Evolutionary conservation across 2,888 invertebrate species (phyloP).

Genomic region (Tenthredo amoena): DNA sequence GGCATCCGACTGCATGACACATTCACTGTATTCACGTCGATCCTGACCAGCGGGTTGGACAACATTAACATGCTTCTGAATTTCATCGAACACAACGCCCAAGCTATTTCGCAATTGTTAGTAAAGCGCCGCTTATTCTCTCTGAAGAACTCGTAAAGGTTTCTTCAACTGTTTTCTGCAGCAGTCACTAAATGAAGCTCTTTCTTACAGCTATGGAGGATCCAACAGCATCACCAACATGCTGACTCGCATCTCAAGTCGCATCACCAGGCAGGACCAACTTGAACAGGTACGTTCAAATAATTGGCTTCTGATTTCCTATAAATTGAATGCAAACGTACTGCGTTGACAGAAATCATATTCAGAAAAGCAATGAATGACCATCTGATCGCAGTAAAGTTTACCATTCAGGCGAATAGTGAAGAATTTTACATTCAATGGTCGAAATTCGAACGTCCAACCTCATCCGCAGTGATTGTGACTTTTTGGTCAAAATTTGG

Average conservation of each 20-base stretch:
- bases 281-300: constrained; percentile 62
- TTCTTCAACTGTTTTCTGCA: not conserved
- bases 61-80: constrained; percentile 9
- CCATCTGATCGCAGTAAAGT: no score
- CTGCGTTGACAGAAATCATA: not conserved
- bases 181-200: not conserved
- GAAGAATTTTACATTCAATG: no score
- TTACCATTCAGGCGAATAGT: no score
- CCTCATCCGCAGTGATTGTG: no score
- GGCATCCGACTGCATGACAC: constrained; percentile 40
- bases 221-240: constrained; percentile 62
- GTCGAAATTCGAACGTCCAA: no score
- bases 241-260: constrained; percentile 62
- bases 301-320: not conserved
- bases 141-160: not conserved
- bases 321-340: not conserved
- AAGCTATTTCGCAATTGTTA: constrained; percentile 17
- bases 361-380: no score
- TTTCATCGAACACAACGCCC: not conserved
- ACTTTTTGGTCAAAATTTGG: no score
- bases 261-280: constrained; percentile 63
- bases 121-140: not conserved
- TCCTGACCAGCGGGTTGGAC: not conserved
- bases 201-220: constrained; percentile 59
- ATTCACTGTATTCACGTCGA: not conserved